A percentile compares a stretch with the other conserved stretches of the same genome.
Evolutionary conservation across 2,113 vertebrate genomes (phyloP).

Genomic region (Cyphomyrus discorhynchus): DNA sequence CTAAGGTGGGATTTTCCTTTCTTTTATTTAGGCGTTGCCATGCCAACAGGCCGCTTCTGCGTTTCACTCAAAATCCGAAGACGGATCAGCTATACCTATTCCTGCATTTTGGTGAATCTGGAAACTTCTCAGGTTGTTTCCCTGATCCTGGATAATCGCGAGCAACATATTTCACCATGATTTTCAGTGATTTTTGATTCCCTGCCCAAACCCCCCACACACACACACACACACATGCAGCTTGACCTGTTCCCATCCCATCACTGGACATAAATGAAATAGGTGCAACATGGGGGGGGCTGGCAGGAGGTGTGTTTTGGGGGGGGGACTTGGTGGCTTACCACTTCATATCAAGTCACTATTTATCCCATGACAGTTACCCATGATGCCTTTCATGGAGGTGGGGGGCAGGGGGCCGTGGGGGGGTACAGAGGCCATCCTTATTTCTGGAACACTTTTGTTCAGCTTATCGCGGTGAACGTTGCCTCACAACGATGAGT

Average conservation of each 20-base stretch:
- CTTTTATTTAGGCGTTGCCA: slow-evolving; percentile 20
- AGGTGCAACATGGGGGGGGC: slow-evolving; percentile 33
- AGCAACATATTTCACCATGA: background rate
- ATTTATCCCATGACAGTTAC: slow-evolving; percentile 64
- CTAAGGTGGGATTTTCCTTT: slow-evolving; percentile 33
- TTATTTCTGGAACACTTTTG: slow-evolving; percentile 45
- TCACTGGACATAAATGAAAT: background rate
- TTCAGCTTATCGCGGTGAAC: slow-evolving; percentile 52
- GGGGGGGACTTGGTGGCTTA: slow-evolving; percentile 47
- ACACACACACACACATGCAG: slow-evolving; percentile 4
- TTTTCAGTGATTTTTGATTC: background rate
- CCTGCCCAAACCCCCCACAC: background rate
- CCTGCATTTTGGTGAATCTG: background rate
- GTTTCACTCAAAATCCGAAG: background rate
- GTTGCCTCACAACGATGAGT: slow-evolving; percentile 46
- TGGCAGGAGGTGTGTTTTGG: background rate
- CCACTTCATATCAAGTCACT: slow-evolving; percentile 71
- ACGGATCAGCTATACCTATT: background rate
- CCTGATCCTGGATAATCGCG: background rate
- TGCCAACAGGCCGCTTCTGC: slow-evolving; percentile 17
- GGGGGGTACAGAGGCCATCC: slow-evolving; percentile 48
- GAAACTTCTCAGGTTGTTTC: background rate
- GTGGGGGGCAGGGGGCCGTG: slow-evolving; percentile 12
- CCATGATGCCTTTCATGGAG: slow-evolving; percentile 56
- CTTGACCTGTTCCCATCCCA: slow-evolving; percentile 47